Base-by-base conservation (phyloP, 2,113 vertebrate genomes). In the Notarius lentiginosus region DNA sequence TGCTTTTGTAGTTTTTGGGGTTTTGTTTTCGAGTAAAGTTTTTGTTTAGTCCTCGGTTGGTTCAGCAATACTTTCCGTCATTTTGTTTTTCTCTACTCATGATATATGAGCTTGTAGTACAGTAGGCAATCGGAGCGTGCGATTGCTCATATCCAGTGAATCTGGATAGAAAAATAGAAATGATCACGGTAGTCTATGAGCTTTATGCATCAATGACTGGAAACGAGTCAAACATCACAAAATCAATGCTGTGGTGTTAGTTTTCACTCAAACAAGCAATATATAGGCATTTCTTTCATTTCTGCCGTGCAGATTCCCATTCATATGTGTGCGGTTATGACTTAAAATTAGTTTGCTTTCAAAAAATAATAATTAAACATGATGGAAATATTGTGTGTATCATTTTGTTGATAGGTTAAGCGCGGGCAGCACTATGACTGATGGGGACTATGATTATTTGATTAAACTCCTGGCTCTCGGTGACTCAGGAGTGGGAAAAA, bases 401-500 rank as follows among this genome's bases (percentile, higher is more conserved):
- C 27, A 66, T 24, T 9, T 22, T 27, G 61, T 79, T 27, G 2
- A 49, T 72, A 98, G 97, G 95, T 94, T 95, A 90, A 91, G 92
- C 88, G 91, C 92, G 70, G 93, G 91, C 94, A 95, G 94, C 97
- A 98, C 95, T 96, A 98, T 98, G 97, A 97, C 97, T 91, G 97
- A 99, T 97, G 97, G 97, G 91, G 97, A 99, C 95, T 99, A 99
- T 89, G 97, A 99, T 91, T 98, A 97, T 93, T 96, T 99, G 91
- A 98, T 99, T 94, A 99, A 99, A 93, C 97, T 99, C 94, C 96
- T 98, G 90, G 97, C 97, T 92, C 95, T 99, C 47, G 97, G 97
- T 91, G 97, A 99, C 92, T 98, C 97, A 1, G 97, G 97, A 14
- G 97, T 98, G 86, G 97, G 97, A 60, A 99, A 99, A 93, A 99